Evolutionary conservation across 2,113 vertebrate species (phyloP).

Genomic region (Setophaga petechia): DNA sequence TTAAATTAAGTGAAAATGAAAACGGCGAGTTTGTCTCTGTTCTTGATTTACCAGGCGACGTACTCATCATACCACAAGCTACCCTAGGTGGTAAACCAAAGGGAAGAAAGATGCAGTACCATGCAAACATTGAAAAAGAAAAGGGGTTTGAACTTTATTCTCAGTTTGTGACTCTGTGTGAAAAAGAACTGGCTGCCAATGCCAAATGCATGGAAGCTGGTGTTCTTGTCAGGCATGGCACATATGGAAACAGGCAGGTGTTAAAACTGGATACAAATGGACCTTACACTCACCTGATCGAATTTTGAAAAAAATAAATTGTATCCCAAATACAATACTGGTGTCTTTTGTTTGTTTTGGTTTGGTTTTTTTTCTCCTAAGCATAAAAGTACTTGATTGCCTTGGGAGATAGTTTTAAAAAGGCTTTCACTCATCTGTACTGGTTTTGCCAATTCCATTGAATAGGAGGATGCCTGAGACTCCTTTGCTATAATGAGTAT

Average conservation of each 20-base stretch:
- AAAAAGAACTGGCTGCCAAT: constrained; percentile 76
- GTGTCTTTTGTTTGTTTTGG: neutral
- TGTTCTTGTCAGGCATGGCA: constrained; percentile 82
- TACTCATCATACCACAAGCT: constrained; percentile 92
- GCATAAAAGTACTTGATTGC: neutral
- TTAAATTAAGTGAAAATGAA: constrained; percentile 87
- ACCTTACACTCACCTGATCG: constrained; percentile 91
- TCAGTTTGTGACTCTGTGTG: constrained; percentile 83
- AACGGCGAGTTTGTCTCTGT: constrained; percentile 83
- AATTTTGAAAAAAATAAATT: constrained; percentile 80
- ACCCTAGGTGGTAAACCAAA: constrained; percentile 89
- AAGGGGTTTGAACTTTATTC: constrained; percentile 85
- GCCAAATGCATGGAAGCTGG: constrained; percentile 70
- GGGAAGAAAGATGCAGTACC: constrained; percentile 91
- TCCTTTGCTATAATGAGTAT: neutral
- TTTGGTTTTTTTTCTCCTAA: neutral
- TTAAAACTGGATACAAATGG: constrained; percentile 92
- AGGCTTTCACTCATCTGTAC: neutral
- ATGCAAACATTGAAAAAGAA: constrained; percentile 89
- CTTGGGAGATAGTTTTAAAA: neutral
- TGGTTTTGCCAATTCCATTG: neutral
- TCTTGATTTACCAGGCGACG: constrained; percentile 84
- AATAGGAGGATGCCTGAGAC: neutral
- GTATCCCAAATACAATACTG: neutral
- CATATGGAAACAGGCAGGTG: constrained; percentile 92